phyloP scores from a whole-genome alignment of 2,113 vertebrate species.

The Otocyon megalotis region DNA sequence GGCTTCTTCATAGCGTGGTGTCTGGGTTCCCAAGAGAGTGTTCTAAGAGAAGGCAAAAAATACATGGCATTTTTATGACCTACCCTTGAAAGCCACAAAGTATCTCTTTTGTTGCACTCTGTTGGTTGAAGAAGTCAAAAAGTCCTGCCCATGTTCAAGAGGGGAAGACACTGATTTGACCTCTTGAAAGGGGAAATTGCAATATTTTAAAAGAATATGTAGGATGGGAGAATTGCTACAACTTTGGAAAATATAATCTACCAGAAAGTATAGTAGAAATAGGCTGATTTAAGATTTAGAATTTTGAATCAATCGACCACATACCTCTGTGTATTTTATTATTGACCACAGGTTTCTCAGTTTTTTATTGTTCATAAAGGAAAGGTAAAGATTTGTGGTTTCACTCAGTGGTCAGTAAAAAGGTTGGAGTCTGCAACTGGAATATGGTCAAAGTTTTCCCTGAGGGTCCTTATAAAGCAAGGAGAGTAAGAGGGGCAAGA shows the following conservation, averaged over 20 bases:
- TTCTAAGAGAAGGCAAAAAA: not conserved
- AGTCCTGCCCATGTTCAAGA: not conserved
- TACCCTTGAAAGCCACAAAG: not conserved
- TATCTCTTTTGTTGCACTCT: not conserved
- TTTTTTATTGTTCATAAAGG: conserved; percentile 61
- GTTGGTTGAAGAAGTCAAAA: not conserved
- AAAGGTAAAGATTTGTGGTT: conserved; percentile 38
- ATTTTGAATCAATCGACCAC: not conserved
- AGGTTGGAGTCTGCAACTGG: not conserved
- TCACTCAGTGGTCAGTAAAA: conserved; percentile 11
- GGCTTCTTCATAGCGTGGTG: not conserved
- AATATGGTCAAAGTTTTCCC: not conserved
- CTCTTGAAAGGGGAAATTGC: not conserved
- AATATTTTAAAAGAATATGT: not conserved
- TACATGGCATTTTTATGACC: not conserved
- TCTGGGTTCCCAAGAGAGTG: not conserved
- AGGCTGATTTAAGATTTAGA: not conserved
- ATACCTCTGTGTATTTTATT: not conserved
- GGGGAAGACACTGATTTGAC: too few relatives aligned
- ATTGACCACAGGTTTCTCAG: not conserved
- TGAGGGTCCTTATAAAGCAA: not conserved
- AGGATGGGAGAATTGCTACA: not conserved
- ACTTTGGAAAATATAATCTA: not conserved
- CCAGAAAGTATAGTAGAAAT: not conserved
- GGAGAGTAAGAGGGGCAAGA: not conserved